Conservation (phyloP, 2,888 invertebrate genomes). For the Lasioglossum villosulum region DNA sequence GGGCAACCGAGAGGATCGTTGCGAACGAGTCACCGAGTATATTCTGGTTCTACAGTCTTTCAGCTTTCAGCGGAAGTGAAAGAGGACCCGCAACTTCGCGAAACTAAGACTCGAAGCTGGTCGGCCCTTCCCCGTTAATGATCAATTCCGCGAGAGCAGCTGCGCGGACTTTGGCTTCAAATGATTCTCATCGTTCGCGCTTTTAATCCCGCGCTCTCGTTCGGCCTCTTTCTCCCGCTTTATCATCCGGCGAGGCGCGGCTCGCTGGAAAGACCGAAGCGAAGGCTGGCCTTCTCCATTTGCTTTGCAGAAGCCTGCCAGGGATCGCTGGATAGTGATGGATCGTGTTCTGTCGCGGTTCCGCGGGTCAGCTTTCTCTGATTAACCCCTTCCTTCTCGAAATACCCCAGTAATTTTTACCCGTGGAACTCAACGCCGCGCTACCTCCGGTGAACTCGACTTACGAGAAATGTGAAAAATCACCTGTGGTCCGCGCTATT, state of each 20-base stretch:
- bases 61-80: constrained; percentile 22
- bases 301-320: constrained; percentile 8
- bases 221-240: constrained; percentile 4
- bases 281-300: constrained; percentile 22
- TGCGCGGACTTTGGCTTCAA: not conserved
- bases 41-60: not conserved
- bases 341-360: constrained; percentile 43
- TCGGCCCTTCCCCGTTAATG: constrained; percentile 17
- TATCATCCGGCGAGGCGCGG: constrained; percentile 13
- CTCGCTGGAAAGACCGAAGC: not conserved
- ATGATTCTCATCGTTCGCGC: constrained; percentile 25
- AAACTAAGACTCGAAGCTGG: constrained; percentile 21
- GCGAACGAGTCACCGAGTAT: not conserved
- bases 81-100: constrained; percentile 14
- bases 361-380: constrained; percentile 37
- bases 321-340: constrained; percentile 38
- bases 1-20: not conserved
- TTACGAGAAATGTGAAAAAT: constrained; percentile 33
- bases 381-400: constrained; percentile 23
- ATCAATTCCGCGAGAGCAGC: constrained; percentile 26
- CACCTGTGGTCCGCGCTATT: not conserved
- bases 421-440: not conserved
- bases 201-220: constrained; percentile 15
- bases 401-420: constrained; percentile 28
- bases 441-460: not conserved